Base-by-base conservation (phyloP, 1,140 invertebrate species). In the Drosophila subobscura region DNA sequence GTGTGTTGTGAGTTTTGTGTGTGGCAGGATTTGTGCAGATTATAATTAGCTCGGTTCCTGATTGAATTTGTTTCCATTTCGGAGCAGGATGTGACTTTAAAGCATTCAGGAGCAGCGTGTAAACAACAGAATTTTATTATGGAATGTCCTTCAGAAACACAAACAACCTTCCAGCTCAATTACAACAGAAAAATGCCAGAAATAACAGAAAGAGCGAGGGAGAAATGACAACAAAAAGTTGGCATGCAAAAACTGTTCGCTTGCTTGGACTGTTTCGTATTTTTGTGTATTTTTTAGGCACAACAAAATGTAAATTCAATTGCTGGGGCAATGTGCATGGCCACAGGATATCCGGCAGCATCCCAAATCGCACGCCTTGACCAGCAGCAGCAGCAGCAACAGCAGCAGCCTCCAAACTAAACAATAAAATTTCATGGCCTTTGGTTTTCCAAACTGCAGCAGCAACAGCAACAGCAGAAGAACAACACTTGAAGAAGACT, bases 231-330 rank as follows among this genome's bases (percentile, higher is more conserved):
- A 63, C 64, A 63, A 74, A 84, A 77, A 66, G 60, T 68, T 74
- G 54, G 57, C 72, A 58, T 65, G 72, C 57, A 73, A 79, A 83
- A 76, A 85, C 61, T 66, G 73, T 66, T 67, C 66, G 54, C 57
- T 59, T 59, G 71, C 63, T 72, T 44, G 72, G 73, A 55, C 16
- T 55, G 47, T 70, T 70, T 57, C 53, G 60, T 70, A 22, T 59
- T 59, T 51, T 50, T 37, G 33, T 37, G 10, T 37, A 46, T 77
- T 44, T 58, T 63, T 76, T 50, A 44, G 51, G 5, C 37, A 65
- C 72, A 81, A 65, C 65, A 58, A 88, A 88, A 88, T 86, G 83
- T 85, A 86, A 88, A 86, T 88, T 86, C 81, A 88, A 86, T 88
- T 88, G 80, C 72, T 64, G 51, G 37, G 51, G 54, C 16, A 20